phyloP scores from a whole-genome alignment of 2,797 vertebrate species.

The Acanthurus leucopareius region DNA sequence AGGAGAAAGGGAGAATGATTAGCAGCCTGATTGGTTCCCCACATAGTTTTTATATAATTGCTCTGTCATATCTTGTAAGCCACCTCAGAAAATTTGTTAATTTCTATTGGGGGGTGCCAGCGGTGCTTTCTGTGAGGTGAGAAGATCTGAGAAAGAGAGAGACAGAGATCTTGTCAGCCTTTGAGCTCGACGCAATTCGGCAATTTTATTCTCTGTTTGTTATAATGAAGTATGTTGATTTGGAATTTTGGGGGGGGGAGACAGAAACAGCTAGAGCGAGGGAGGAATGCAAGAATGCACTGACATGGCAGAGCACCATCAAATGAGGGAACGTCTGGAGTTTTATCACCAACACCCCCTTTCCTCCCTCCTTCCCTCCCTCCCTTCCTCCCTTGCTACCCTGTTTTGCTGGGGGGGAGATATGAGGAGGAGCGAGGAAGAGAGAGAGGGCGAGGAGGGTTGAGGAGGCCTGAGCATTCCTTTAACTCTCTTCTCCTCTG shows the following conservation, averaged over 20 bases:
- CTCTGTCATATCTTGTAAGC: constrained; percentile 15
- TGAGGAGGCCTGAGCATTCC: constrained; percentile 91
- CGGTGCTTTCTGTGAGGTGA: not conserved
- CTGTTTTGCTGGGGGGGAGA: constrained; percentile 76
- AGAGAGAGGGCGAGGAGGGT: constrained; percentile 84
- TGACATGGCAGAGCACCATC: constrained; percentile 92
- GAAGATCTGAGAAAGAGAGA: not conserved
- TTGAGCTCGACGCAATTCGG: not conserved
- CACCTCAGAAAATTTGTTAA: constrained; percentile 5
- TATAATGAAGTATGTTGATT: constrained; percentile 48
- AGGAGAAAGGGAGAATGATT: constrained; percentile 18
- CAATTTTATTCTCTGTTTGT: constrained; percentile 29
- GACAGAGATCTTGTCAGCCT: constrained; percentile 5
- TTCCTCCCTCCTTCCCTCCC: not conserved
- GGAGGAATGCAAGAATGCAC: constrained; percentile 90
- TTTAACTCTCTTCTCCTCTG: constrained; percentile 80
- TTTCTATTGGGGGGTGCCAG: not conserved
- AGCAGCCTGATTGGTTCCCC: constrained; percentile 34
- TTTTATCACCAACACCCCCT: constrained; percentile 93
- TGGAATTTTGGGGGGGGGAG: constrained; percentile 71
- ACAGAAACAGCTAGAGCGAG: constrained; percentile 73
- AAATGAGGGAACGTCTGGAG: constrained; percentile 96
- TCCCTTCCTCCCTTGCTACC: constrained; percentile 58
- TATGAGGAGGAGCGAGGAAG: constrained; percentile 86
- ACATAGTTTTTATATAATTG: constrained; percentile 26